phyloP scores from a whole-genome alignment of 2,888 invertebrate species.

The Agapetus fuscipes region DNA sequence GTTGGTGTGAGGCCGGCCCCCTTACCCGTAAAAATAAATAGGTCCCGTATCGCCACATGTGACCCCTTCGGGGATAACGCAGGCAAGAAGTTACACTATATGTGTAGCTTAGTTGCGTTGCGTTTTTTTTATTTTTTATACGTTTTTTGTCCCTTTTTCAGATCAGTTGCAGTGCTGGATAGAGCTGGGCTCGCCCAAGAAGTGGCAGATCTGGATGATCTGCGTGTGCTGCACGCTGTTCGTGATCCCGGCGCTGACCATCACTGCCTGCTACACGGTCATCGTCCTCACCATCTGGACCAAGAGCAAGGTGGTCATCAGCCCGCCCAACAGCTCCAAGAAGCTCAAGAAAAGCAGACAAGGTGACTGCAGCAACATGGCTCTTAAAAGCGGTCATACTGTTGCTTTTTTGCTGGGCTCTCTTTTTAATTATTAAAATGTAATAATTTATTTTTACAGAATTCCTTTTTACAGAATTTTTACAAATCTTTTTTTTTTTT shows the following conservation, averaged over 20 bases:
- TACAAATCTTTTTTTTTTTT: not conserved
- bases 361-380: conserved; percentile 30
- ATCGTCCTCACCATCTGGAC: conserved; percentile 92
- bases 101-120: not conserved
- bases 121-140: not conserved
- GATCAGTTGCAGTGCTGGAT: conserved; percentile 82
- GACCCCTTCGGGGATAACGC: no score
- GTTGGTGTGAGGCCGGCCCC: no score
- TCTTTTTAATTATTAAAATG: no score
- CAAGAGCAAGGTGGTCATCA: conserved; percentile 59
- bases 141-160: conserved; percentile 26
- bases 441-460: no score
- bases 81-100: not conserved
- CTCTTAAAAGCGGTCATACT: no score
- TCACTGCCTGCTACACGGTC: conserved; percentile 81
- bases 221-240: conserved; percentile 73
- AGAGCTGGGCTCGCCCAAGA: conserved; percentile 59
- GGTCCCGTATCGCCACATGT: no score
- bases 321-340: conserved; percentile 41
- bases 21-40: no score
- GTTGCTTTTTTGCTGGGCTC: no score
- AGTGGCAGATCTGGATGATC: conserved; percentile 87
- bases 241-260: conserved; percentile 77
- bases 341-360: conserved; percentile 38
- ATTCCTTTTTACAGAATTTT: no score